These are phyloP conservation scores for Leucoma salicis DNA, from an alignment of 2,888 invertebrate genomes.

Conservation along the genomic window DNA sequence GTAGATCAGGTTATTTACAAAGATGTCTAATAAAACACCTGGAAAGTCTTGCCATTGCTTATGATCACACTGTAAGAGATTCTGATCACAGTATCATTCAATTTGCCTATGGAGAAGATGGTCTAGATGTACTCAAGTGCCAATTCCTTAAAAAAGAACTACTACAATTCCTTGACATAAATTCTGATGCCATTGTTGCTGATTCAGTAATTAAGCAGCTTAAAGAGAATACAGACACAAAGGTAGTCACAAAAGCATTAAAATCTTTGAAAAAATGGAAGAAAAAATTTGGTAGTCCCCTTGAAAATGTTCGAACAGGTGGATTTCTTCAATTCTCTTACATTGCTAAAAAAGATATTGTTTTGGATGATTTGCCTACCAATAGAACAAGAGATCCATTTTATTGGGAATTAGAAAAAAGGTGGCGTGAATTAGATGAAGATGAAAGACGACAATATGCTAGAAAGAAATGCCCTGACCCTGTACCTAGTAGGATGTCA, in stretches of 20 bases:
- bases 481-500: conserved; percentile 85
- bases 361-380: conserved; percentile 64
- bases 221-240: conserved; percentile 77
- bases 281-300: conserved; percentile 74
- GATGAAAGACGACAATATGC: conserved; percentile 82
- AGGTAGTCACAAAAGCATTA: conserved; percentile 76
- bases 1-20: conserved; percentile 98
- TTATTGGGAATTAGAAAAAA: conserved; percentile 82
- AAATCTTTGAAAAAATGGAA: conserved; percentile 85
- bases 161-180: conserved; percentile 91
- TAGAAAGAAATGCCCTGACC: conserved; percentile 87
- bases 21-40: conserved; percentile 98
- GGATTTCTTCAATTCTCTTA: conserved; percentile 84
- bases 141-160: conserved; percentile 91
- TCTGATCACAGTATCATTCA: conserved; percentile 96
- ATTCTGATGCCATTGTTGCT: conserved; percentile 85
- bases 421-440: conserved; percentile 85
- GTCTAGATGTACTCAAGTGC: conserved; percentile 93
- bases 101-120: conserved; percentile 97
- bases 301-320: conserved; percentile 71
- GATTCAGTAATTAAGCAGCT: conserved; percentile 80
- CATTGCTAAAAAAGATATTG: conserved; percentile 71
- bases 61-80: conserved; percentile 98
- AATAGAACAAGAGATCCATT: conserved; percentile 83
- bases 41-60: conserved; percentile 95